Evolutionary conservation across 2,113 vertebrate genomes (phyloP).

Genomic region (Tupaia tana): DNA sequence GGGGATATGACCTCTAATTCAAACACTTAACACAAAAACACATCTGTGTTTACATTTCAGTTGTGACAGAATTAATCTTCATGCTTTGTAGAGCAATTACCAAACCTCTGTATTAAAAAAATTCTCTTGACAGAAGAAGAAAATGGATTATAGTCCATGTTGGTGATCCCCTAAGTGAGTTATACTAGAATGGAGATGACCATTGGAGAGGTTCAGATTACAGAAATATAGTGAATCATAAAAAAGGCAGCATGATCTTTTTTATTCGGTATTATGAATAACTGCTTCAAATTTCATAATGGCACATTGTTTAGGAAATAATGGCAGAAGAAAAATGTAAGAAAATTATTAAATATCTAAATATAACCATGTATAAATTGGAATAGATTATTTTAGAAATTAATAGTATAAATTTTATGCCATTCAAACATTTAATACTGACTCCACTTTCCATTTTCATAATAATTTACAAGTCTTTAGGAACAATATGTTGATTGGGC

Average conservation of each 20-base stretch:
- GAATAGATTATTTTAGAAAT: slow-evolving; percentile 31
- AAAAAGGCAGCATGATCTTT: not conserved
- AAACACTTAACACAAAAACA: not conserved
- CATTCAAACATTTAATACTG: slow-evolving; percentile 5
- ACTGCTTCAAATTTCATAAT: slow-evolving; percentile 33
- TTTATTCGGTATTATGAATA: slow-evolving; percentile 48
- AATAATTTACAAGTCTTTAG: slow-evolving; percentile 2
- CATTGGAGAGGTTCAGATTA: not conserved
- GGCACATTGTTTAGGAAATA: not conserved
- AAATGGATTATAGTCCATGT: slow-evolving; percentile 21
- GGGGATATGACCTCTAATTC: not conserved
- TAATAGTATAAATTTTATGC: slow-evolving; percentile 4
- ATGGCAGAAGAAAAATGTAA: slow-evolving; percentile 6
- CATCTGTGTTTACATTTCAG: not conserved
- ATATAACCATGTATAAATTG: not conserved
- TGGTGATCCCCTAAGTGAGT: not conserved
- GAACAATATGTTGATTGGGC: not conserved
- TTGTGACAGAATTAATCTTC: slow-evolving; percentile 12
- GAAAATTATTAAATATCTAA: not conserved
- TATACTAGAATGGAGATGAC: slow-evolving; percentile 35
- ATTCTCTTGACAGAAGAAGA: not conserved
- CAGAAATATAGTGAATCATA: not conserved
- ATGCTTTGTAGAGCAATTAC: slow-evolving; percentile 27
- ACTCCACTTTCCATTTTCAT: not conserved
- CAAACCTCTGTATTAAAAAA: not conserved